Percentiles rank a stretch among this genome's conserved stretches.
phyloP scores from a whole-genome alignment of 2,797 vertebrate genomes.

The Ciconia nigra region DNA sequence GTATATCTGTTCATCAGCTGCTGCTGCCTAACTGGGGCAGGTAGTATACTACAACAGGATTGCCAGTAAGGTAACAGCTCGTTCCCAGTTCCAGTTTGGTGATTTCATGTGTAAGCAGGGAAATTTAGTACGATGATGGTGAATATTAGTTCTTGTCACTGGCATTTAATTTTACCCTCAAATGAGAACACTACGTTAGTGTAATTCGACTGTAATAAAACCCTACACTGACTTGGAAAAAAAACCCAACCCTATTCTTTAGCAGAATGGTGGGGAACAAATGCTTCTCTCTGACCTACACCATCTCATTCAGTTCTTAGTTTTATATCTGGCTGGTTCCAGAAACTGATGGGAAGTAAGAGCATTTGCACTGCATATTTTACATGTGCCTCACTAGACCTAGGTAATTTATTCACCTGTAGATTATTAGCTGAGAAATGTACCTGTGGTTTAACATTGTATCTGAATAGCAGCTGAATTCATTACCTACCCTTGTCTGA shows the following conservation, averaged over 20 bases:
- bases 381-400: background rate
- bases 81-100: background rate
- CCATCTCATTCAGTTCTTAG: background rate
- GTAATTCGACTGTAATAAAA: background rate
- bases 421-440: constrained; percentile 23
- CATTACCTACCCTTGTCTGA: background rate
- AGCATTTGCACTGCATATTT: background rate
- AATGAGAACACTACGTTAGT: background rate
- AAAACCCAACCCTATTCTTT: background rate
- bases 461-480: background rate
- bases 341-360: background rate
- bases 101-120: background rate
- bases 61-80: background rate
- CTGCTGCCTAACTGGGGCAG: background rate
- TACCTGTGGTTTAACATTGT: background rate
- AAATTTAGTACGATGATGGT: background rate
- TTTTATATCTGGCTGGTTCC: background rate
- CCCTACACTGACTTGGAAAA: background rate
- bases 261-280: background rate
- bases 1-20: background rate
- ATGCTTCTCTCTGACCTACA: background rate
- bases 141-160: background rate
- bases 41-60: background rate
- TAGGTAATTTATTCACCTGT: background rate
- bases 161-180: background rate